Evolutionary conservation across 1,140 invertebrate species (phyloP).

Genomic region (Teleogryllus occipitalis): DNA sequence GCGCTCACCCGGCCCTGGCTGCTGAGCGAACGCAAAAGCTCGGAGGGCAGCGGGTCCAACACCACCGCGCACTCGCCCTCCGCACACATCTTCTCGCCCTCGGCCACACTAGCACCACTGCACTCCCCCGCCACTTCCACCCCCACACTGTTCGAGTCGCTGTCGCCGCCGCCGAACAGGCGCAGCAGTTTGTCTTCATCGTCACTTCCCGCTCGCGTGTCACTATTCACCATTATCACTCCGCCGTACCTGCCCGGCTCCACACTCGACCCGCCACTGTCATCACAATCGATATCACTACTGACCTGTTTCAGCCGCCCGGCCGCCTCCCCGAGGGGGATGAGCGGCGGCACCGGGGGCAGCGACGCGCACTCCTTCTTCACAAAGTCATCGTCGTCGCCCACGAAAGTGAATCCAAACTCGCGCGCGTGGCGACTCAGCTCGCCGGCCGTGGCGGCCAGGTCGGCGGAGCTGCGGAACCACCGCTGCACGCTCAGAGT

Average conservation of each 20-base stretch:
- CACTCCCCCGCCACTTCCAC: background rate
- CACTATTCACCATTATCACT: conserved; percentile 20
- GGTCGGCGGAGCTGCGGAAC: conserved; percentile 8
- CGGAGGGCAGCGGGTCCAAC: conserved; percentile 24
- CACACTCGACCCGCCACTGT: background rate
- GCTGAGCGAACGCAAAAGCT: conserved; percentile 20
- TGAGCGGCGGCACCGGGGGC: conserved; percentile 8
- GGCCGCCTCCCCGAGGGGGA: conserved; percentile 11
- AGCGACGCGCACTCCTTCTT: conserved; percentile 15
- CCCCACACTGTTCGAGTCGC: conserved; percentile 19
- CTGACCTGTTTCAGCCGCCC: background rate
- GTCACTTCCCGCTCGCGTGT: background rate
- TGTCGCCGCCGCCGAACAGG: background rate
- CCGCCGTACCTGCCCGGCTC: conserved; percentile 12
- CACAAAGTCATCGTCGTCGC: conserved; percentile 18
- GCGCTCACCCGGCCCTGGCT: conserved; percentile 18
- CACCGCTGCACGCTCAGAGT: conserved; percentile 15
- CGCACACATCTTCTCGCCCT: background rate
- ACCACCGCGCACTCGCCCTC: conserved; percentile 22
- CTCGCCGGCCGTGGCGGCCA: conserved; percentile 9
- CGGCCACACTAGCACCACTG: background rate
- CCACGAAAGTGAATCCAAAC: conserved; percentile 20
- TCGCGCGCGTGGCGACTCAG: conserved; percentile 19
- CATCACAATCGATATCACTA: conserved; percentile 8
- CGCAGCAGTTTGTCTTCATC: background rate